Base-by-base conservation (phyloP, 64 coral and sea anemone species). In the Platygyra sinensis region DNA sequence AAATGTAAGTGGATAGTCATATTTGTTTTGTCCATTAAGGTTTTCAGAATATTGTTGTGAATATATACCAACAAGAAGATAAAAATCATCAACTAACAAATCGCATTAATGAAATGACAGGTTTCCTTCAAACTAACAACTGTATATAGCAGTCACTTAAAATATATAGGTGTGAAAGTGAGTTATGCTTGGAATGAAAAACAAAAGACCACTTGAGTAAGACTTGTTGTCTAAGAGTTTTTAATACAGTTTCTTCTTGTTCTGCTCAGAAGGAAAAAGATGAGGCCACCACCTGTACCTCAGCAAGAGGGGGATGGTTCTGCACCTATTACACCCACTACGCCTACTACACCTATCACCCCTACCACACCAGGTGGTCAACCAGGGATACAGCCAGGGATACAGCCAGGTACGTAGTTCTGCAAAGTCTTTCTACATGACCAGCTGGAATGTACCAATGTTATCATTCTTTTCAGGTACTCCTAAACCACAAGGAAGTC, bases 1-100 rank as follows among this genome's bases (percentile, higher is more conserved):
- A 95, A 91, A 85, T 60, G 96, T 98, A 91, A 93, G 93, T 79
- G 24, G 42, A 20, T 8, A 36, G 46, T 51, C 22, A 22, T 67
- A n/a, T 67, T 67, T 67, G 25, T 0, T 67, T 5, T 28, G 0
- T 8, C 4, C 6, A 69, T 4, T n/a, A 86, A 51, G 29, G 8
- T 49, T 12, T 59, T 80, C 28, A 15, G 32, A 18, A 59, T 30
- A 9, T 57, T 12, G 15, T 57, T 14, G 15, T 16, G 10, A 16
- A 57, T 16, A 57, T 10, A 57, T 57, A 12, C 1, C 54, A 57
- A 57, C 11, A 57, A 57, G 10, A 57, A 57, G 54, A 13, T 36
- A 57, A 14, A 57, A 57, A 57, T 14, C 10, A 15, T 14, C 9
- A 57, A 57, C 54, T 57, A 57, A 57, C 11, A 16, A 12, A 57